Percentiles rank a stretch among this genome's conserved stretches.
phyloP scores from a whole-genome alignment of 2,888 invertebrate species.

The Pseudococcus longispinus region DNA sequence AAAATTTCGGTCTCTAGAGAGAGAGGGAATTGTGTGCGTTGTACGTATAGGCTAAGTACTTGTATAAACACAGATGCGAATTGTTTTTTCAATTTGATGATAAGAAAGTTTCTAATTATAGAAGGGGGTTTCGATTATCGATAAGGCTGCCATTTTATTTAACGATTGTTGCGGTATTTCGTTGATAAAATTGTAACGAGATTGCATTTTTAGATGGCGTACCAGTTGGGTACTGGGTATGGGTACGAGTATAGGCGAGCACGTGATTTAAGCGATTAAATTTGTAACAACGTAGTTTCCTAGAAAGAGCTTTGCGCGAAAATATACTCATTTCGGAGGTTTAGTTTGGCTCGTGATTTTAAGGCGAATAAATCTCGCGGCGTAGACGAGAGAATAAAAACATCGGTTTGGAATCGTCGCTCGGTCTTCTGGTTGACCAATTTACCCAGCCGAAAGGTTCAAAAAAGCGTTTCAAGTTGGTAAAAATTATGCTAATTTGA shows the following conservation, averaged over 20 bases:
- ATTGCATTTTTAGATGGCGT: neutral
- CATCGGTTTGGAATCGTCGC: neutral
- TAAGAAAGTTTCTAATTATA: neutral
- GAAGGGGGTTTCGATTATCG: neutral
- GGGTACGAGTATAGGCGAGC: neutral
- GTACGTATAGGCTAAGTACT: neutral
- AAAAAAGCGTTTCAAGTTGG: neutral
- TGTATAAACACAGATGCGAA: constrained; percentile 15
- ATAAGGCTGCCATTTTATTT: neutral
- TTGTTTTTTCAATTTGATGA: neutral
- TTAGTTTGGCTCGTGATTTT: neutral
- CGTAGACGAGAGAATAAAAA: neutral
- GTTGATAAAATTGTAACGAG: neutral
- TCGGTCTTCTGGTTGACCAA: neutral
- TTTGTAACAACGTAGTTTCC: constrained; percentile 1
- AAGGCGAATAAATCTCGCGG: neutral
- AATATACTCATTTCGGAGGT: neutral
- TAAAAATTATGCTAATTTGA: constrained; percentile 24
- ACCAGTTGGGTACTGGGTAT: no score
- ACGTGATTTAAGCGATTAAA: neutral
- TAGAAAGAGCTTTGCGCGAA: neutral
- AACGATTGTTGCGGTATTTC: neutral
- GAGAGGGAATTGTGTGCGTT: neutral
- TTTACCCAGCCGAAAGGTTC: neutral
- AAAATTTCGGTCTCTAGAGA: neutral